phyloP scores from a whole-genome alignment of 2,797 vertebrate genomes.

The Danio aesculapii region DNA sequence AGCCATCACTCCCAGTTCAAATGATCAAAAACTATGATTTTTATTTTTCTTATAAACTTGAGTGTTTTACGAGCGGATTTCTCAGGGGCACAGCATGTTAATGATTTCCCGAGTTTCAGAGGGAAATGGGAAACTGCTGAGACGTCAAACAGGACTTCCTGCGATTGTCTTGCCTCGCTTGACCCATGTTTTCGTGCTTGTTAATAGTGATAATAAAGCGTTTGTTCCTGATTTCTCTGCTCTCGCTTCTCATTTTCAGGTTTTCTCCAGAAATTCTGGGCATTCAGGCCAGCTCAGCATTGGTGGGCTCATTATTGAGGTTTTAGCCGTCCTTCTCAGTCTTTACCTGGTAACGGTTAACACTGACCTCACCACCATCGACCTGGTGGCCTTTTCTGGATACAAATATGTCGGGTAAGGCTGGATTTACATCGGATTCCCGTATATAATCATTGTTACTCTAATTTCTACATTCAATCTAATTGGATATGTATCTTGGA shows the following conservation, averaged over 20 bases:
- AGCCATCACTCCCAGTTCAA: no score
- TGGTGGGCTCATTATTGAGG: slow-evolving; percentile 91
- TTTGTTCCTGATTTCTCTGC: background rate
- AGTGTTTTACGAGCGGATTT: no score
- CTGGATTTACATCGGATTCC: no score
- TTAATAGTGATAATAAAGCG: background rate
- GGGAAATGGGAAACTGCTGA: background rate
- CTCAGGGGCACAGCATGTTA: background rate
- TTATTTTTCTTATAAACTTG: no score
- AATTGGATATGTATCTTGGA: no score
- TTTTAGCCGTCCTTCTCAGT: slow-evolving; percentile 85
- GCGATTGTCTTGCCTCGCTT: background rate
- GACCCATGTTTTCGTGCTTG: background rate
- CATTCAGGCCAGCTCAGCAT: slow-evolving; percentile 90
- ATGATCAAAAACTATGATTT: no score
- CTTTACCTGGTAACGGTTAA: slow-evolving; percentile 90
- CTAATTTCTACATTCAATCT: no score
- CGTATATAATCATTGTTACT: no score
- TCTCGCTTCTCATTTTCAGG: slow-evolving; percentile 67
- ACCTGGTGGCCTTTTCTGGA: slow-evolving; percentile 90
- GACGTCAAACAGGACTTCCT: background rate
- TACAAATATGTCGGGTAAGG: slow-evolving; percentile 95
- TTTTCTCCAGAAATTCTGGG: slow-evolving; percentile 94
- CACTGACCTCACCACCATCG: slow-evolving; percentile 91
- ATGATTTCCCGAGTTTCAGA: background rate